A percentile compares a stretch with the other conserved stretches of the same genome.
phyloP scores from a whole-genome alignment of 2,113 vertebrate genomes.

The Shinisaurus crocodilurus region DNA sequence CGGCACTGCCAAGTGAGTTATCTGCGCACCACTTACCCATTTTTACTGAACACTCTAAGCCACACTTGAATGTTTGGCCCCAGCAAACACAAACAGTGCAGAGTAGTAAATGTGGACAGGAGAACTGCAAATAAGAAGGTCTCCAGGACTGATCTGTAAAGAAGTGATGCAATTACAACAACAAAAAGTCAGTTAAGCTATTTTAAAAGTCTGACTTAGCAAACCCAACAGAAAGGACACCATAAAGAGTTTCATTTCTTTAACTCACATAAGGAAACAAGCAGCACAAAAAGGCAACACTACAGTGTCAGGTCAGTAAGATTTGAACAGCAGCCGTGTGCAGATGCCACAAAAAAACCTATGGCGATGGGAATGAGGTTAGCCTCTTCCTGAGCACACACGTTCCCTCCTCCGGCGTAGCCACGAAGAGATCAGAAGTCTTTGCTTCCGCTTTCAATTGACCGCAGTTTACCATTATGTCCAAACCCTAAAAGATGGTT shows the following conservation, averaged over 20 bases:
- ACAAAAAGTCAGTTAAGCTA: conserved; percentile 7
- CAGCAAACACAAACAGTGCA: conserved; percentile 92
- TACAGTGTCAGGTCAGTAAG: not conserved
- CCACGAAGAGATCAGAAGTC: not conserved
- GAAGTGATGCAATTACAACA: conserved; percentile 18
- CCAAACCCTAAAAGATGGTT: not conserved
- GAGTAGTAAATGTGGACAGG: conserved; percentile 90
- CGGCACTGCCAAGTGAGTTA: not conserved
- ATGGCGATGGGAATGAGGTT: not conserved
- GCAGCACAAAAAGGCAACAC: not conserved
- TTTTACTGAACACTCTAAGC: conserved; percentile 95
- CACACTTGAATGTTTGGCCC: conserved; percentile 94
- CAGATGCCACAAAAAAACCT: not conserved
- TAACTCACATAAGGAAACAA: not conserved
- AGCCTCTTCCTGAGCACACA: not conserved
- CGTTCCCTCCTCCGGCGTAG: not conserved
- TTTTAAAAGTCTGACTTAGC: not conserved
- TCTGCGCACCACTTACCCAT: conserved; percentile 82
- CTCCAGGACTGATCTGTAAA: conserved; percentile 86
- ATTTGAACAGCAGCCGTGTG: not conserved
- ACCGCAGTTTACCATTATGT: not conserved
- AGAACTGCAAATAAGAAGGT: conserved; percentile 93
- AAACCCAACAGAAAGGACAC: not conserved
- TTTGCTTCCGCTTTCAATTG: not conserved
- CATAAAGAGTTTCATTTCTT: not conserved